Evolutionary conservation across 2,113 vertebrate genomes (phyloP).

Genomic region (Tachysurus vachellii): DNA sequence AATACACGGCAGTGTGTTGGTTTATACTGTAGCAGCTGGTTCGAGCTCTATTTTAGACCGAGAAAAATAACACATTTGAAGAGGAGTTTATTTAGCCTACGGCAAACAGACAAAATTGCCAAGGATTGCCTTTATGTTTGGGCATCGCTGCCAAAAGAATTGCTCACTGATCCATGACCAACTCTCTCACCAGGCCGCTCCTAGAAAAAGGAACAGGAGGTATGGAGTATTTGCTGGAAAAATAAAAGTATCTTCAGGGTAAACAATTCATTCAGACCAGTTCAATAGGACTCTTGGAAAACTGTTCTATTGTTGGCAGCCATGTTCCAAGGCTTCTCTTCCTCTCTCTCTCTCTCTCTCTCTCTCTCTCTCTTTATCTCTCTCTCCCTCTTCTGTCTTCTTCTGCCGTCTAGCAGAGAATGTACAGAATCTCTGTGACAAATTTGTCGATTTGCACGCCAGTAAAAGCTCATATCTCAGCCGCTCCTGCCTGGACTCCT

Average conservation of each 20-base stretch:
- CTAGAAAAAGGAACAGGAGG: background rate
- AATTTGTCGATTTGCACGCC: conserved; percentile 49
- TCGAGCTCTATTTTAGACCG: background rate
- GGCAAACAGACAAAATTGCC: conserved; percentile 19
- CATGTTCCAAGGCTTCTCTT: conserved; percentile 1
- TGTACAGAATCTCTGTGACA: conserved; percentile 52
- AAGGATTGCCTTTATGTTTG: conserved; percentile 3
- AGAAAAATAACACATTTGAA: conserved; percentile 27
- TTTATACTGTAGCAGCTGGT: conserved; percentile 4
- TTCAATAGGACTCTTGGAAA: conserved; percentile 20
- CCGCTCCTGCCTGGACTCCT: conserved; percentile 34
- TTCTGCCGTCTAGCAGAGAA: background rate
- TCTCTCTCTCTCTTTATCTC: background rate
- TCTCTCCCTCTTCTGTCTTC: conserved; percentile 8
- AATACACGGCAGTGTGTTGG: background rate
- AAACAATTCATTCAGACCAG: conserved; percentile 27
- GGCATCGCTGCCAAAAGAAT: conserved; percentile 31
- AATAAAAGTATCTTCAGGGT: conserved; percentile 34
- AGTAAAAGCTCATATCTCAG: conserved; percentile 51
- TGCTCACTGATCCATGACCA: conserved; percentile 31
- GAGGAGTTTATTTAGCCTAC: conserved; percentile 26
- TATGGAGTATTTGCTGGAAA: conserved; percentile 16
- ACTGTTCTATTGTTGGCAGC: background rate
- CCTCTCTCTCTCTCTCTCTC: background rate
- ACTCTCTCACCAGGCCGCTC: background rate